A percentile compares a stretch with the other conserved stretches of the same genome.
Conservation (phyloP, 2,113 vertebrate species). For the Hypanus sabinus region DNA sequence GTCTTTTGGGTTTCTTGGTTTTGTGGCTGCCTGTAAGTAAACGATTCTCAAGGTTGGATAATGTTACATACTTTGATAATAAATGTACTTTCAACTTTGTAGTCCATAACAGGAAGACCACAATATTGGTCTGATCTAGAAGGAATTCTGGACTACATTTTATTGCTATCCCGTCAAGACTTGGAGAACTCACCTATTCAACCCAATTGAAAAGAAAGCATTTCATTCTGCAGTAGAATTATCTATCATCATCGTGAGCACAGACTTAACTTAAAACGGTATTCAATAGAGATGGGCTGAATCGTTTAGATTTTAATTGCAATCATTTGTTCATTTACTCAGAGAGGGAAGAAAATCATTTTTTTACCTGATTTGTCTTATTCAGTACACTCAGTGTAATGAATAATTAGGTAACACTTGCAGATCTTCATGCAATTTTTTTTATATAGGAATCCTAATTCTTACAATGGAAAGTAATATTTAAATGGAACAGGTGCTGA, state of each 20-base stretch:
- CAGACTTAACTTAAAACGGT: not conserved
- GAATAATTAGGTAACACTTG: not conserved
- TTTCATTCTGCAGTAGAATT: not conserved
- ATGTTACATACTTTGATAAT: too few species aligned
- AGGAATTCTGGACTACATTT: not conserved
- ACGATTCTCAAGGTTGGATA: too few species aligned
- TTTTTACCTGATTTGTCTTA: not conserved
- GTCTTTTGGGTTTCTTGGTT: too few species aligned
- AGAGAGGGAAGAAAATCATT: not conserved
- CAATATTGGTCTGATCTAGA: not conserved
- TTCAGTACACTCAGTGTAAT: not conserved
- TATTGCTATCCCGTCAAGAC: not conserved
- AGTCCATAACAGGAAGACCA: not conserved
- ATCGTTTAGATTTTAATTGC: slow-evolving; percentile 11
- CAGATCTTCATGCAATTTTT: not conserved
- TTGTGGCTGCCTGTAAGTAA: too few species aligned
- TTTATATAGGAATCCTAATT: not conserved
- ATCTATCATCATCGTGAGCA: not conserved
- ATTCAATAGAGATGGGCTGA: not conserved
- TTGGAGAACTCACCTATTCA: not conserved
- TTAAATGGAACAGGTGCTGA: not conserved
- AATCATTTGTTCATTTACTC: not conserved
- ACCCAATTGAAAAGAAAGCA: not conserved
- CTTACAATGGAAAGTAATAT: not conserved
- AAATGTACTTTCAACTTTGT: too few species aligned